These are phyloP conservation scores for Rhineura floridana DNA, from an alignment of 2,113 vertebrate genomes.

Conservation along the genomic window DNA sequence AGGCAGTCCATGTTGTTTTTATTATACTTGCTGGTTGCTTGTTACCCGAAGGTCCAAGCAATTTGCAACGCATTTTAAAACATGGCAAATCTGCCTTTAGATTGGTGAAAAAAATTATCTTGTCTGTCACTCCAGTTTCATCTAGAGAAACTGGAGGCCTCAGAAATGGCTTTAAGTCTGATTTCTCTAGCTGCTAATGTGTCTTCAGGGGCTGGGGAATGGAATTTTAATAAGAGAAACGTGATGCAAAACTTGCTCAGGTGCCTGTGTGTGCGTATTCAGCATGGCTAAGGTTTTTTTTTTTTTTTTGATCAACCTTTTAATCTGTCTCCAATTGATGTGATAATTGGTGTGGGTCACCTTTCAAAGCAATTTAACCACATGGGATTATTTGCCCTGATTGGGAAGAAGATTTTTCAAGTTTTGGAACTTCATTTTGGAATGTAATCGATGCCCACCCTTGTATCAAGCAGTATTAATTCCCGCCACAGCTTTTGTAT, in stretches of 20 bases:
- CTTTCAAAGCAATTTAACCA: too few relatives aligned
- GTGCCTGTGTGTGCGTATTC: rapidly evolving
- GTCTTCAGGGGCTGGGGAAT: neutral
- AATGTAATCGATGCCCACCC: neutral
- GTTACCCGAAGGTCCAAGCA: too few relatives aligned
- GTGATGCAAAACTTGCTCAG: neutral
- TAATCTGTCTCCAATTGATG: too few relatives aligned
- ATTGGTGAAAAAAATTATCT: neutral
- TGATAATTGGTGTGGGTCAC: too few relatives aligned
- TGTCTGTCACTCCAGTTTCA: too few relatives aligned
- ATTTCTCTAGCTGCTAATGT: neutral
- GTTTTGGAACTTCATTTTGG: neutral
- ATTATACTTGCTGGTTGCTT: too few relatives aligned
- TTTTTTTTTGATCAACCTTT: neutral
- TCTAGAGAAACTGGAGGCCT: neutral
- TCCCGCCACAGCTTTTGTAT: neutral
- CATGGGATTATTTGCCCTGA: neutral
- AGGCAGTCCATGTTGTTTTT: too few relatives aligned
- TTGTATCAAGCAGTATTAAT: too few relatives aligned
- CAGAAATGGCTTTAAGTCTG: too few relatives aligned
- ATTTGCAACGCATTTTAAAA: too few relatives aligned
- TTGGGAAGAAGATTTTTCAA: too few relatives aligned
- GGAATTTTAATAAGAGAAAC: neutral
- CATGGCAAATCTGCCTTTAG: neutral
- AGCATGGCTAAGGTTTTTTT: too few relatives aligned